These are phyloP conservation scores for Ylistrum balloti DNA, from an alignment of 1,140 invertebrate species.

Conservation along the genomic window DNA sequence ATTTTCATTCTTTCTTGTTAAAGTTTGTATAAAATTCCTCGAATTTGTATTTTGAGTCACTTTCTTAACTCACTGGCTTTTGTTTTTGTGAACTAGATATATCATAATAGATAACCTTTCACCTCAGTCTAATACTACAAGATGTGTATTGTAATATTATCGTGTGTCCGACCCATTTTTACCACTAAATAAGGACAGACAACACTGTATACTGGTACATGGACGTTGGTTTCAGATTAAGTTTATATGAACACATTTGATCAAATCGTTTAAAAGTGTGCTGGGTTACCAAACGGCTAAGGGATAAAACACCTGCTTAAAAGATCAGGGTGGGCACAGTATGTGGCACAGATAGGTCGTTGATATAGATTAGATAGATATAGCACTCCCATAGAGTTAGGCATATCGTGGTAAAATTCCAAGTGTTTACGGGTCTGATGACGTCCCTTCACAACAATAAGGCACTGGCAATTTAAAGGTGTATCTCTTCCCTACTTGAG, in stretches of 20 bases:
- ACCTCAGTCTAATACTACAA: too few relatives aligned
- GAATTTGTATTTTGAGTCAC: too few relatives aligned
- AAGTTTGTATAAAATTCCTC: too few relatives aligned
- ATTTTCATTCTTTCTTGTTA: too few relatives aligned
- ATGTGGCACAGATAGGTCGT: neutral
- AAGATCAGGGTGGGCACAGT: neutral
- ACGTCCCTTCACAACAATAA: neutral
- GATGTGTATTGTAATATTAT: too few relatives aligned
- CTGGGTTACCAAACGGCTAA: neutral
- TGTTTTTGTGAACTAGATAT: too few relatives aligned
- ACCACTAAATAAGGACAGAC: too few relatives aligned
- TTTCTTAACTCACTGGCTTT: too few relatives aligned
- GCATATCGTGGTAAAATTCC: neutral
- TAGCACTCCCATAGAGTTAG: neutral
- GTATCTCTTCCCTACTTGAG: neutral
- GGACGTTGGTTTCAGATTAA: neutral
- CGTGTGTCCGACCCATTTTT: too few relatives aligned
- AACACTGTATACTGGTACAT: too few relatives aligned
- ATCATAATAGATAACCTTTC: too few relatives aligned
- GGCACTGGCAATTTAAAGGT: neutral
- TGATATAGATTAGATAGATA: slow-evolving; percentile 11
- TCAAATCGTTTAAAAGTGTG: neutral
- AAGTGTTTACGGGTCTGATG: neutral
- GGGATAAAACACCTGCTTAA: slow-evolving; percentile 8
- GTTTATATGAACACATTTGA: neutral